phyloP scores from a whole-genome alignment of 2,888 invertebrate species.

The Helicoverpa assulta region DNA sequence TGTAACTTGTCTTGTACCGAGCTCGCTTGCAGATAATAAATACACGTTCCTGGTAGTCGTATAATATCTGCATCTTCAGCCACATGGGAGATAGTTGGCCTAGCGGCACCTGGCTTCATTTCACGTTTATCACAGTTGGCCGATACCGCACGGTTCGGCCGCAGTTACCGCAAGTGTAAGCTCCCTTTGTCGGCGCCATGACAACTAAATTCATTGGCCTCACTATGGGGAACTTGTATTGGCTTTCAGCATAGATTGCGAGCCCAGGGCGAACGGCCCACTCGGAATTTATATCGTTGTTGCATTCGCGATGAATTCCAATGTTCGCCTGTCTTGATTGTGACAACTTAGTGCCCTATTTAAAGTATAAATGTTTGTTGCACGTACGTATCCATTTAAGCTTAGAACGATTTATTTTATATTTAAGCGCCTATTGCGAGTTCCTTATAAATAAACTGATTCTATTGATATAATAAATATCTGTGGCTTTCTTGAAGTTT shows the following conservation, averaged over 20 bases:
- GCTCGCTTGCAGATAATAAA: conserved; percentile 36
- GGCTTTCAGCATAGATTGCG: conserved; percentile 52
- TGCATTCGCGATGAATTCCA: conserved; percentile 49
- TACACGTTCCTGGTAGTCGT: conserved; percentile 36
- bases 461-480: conserved; percentile 21
- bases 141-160: conserved; percentile 28
- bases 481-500: conserved; percentile 15
- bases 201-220: conserved; percentile 75
- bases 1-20: conserved; percentile 28
- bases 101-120: conserved; percentile 47
- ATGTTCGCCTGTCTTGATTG: conserved; percentile 32
- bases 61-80: conserved; percentile 36
- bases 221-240: conserved; percentile 57
- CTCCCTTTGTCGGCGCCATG: conserved; percentile 72
- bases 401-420: conserved; percentile 9
- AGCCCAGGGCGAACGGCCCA: conserved; percentile 64
- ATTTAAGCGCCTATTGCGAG: conserved; percentile 16
- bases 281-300: conserved; percentile 65
- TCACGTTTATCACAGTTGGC: conserved; percentile 51
- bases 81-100: conserved; percentile 41
- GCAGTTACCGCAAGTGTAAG: conserved; percentile 64
- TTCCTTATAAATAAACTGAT: conserved; percentile 22
- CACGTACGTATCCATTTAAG: conserved; percentile 19
- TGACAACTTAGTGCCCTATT: conserved; percentile 44
- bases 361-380: conserved; percentile 32